Percentiles rank a stretch among this genome's conserved stretches.
Evolutionary conservation across 1,140 invertebrate genomes (phyloP).

Genomic region (Cydia fagiglandana): DNA sequence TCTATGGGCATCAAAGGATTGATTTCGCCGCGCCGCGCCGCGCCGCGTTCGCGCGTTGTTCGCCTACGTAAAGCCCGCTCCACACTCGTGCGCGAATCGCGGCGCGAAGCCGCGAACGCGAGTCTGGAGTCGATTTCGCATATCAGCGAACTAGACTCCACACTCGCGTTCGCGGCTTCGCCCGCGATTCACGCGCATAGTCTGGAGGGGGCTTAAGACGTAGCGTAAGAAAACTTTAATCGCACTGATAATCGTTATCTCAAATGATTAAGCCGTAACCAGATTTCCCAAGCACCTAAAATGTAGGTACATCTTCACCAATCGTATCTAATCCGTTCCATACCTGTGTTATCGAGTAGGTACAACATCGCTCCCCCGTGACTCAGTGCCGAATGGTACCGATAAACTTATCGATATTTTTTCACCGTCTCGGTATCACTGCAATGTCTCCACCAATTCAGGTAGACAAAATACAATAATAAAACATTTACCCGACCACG

Average conservation of each 20-base stretch:
- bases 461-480: constrained; percentile 69
- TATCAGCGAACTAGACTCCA: no score
- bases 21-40: no score
- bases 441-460: constrained; percentile 61
- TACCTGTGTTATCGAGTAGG: constrained; percentile 34
- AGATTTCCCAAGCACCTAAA: constrained; percentile 39
- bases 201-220: no score
- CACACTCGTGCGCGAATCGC: no score
- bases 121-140: no score
- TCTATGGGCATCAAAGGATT: no score
- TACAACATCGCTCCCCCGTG: constrained; percentile 50
- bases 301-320: constrained; percentile 9
- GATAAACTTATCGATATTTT: constrained; percentile 48
- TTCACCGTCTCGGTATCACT: constrained; percentile 46
- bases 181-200: no score
- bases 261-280: constrained; percentile 34
- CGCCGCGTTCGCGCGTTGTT: no score
- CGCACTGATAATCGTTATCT: constrained; percentile 25
- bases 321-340: constrained; percentile 19
- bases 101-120: no score
- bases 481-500: constrained; percentile 65
- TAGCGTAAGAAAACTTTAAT: constrained; percentile 27
- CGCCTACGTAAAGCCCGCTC: no score
- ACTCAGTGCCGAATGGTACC: constrained; percentile 38
- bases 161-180: no score